phyloP scores from a whole-genome alignment of 2,888 invertebrate species.

The Tenthredo distinguenda region DNA sequence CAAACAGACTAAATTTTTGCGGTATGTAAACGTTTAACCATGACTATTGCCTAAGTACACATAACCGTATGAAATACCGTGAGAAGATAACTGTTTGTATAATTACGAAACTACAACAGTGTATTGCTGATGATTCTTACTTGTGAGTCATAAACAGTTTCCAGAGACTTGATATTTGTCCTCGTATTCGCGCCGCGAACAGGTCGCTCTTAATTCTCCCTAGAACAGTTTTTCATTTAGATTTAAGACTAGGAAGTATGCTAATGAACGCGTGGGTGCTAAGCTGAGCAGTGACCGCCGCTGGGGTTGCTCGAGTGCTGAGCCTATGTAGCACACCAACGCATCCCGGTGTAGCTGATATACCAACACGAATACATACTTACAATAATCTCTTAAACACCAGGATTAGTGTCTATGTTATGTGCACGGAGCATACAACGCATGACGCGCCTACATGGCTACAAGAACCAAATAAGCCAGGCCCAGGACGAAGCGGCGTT shows the following conservation, averaged over 20 bases:
- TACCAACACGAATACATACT: conserved; percentile 40
- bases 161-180: conserved; percentile 11
- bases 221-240: conserved; percentile 40
- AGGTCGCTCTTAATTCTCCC: conserved; percentile 37
- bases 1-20: conserved; percentile 38
- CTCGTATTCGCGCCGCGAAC: conserved; percentile 4
- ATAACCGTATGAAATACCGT: neutral
- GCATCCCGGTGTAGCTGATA: neutral
- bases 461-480: conserved; percentile 47
- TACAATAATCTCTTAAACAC: conserved; percentile 52
- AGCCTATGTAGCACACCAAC: conserved; percentile 37
- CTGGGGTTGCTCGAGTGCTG: conserved; percentile 45
- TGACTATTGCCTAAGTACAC: conserved; percentile 24
- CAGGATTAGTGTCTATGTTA: conserved; percentile 51
- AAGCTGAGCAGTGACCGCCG: conserved; percentile 44
- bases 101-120: conserved; percentile 7
- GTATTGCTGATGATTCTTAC: neutral
- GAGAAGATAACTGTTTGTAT: neutral
- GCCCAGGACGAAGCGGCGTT: conserved; percentile 17
- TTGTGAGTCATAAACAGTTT: neutral
- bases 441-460: conserved; percentile 47
- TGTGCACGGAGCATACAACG: conserved; percentile 40
- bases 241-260: conserved; percentile 48
- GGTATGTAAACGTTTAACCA: conserved; percentile 22
- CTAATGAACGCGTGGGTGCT: conserved; percentile 48